Conservation (phyloP, 1,140 invertebrate genomes). For the Ectropis grisescens region DNA sequence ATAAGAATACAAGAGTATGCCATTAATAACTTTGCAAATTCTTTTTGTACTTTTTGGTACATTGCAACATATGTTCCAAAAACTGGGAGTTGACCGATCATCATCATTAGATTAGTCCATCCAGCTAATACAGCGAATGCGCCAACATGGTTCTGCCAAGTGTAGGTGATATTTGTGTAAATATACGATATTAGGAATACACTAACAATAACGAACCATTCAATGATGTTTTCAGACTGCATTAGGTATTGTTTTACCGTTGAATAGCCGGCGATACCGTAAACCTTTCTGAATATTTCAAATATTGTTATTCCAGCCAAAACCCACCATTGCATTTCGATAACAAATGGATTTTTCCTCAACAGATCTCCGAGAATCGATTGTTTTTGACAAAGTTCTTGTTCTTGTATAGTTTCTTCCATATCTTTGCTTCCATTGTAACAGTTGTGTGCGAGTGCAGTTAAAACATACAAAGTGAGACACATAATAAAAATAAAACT, state of each 20-base stretch:
- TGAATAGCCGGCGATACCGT: constrained; percentile 82
- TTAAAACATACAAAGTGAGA: constrained; percentile 82
- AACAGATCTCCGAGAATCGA: constrained; percentile 80
- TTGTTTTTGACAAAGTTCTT: constrained; percentile 80
- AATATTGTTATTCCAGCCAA: constrained; percentile 80
- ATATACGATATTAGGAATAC: constrained; percentile 86
- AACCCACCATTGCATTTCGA: constrained; percentile 85
- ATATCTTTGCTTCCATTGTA: constrained; percentile 81
- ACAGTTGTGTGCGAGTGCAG: constrained; percentile 82
- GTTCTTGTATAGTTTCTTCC: constrained; percentile 77
- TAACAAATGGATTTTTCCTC: constrained; percentile 77
- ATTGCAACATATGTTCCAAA: constrained; percentile 90
- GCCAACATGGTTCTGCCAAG: constrained; percentile 86
- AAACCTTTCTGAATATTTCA: constrained; percentile 82
- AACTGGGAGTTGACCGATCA: constrained; percentile 87
- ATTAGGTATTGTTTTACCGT: constrained; percentile 83
- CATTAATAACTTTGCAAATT: constrained; percentile 86
- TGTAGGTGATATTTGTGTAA: constrained; percentile 81
- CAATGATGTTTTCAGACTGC: constrained; percentile 86
- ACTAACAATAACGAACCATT: constrained; percentile 87
- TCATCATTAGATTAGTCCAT: constrained; percentile 90
- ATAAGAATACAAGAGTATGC: constrained; percentile 88
- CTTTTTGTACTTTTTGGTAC: constrained; percentile 87
- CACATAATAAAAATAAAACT: constrained; percentile 85
- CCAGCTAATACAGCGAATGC: constrained; percentile 87